Base-by-base conservation (phyloP, 2,797 vertebrate genomes). In the Cygnus olor region DNA sequence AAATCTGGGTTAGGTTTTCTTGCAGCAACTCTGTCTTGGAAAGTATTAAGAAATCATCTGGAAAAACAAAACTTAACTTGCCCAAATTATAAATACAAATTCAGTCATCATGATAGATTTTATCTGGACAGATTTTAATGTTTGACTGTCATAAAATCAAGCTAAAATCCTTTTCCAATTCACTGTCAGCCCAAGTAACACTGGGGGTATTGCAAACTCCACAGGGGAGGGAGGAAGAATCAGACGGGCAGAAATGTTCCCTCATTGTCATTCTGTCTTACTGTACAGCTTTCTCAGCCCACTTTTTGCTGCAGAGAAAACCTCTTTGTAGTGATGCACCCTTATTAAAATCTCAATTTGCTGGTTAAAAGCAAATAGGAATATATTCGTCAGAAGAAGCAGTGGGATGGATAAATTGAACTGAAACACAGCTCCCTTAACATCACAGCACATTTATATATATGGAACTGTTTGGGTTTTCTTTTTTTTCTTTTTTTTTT, bases 21-120 rank as follows among this genome's bases (percentile, higher is more conserved):
- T 72, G 47, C 80, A 78, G 57, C 9, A 6, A 19, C 28, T 88
- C 7, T 83, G 3, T 78, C 49, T 73, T 76, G 65, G 32, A 78
- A 80, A 89, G 63, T 78, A 16, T 69, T 74, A 53, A 63, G 90
- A 89, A 94, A 88, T 94, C 91, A 79, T 22, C 82, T 61, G 85
- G 89, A 66, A 92, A 90, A 91, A 51, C 25, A 53, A 53, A 53
- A 53, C 27, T 78, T 1, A 80, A 82, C 87, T 60, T 77, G 21
- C 65, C 61, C 44, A 73, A 92, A 91, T 95, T 88, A 93, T 73
- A 85, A 92, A 91, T 88, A 89, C 71, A 89, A 92, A 89, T 87
- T 86, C 79, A 68, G 65, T 88, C 81, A 78, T 93, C 42, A 13
- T 47, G 49, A 92, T 89, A 73, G 70, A 86, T 88, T 84, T 93